Conservation (phyloP, 2,113 vertebrate genomes). For the Aphyosemion australe region DNA sequence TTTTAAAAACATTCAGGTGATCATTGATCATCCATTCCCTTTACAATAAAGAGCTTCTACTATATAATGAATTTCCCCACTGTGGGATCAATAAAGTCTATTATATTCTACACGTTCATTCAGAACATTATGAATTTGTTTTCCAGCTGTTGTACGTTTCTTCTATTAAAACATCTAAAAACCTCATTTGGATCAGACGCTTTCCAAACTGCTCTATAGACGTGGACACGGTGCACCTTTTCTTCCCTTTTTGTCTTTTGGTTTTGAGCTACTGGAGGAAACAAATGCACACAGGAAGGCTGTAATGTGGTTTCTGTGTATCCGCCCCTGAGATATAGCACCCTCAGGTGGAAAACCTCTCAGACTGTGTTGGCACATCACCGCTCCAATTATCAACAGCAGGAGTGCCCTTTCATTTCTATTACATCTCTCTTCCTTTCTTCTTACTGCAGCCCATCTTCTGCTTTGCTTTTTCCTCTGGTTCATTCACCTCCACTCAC, state of each 20-base stretch:
- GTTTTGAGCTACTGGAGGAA: constrained; percentile 30
- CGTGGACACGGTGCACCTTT: not conserved
- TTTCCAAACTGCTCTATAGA: no score
- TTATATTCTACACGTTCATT: no score
- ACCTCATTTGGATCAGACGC: no score
- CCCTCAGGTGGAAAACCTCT: constrained; percentile 66
- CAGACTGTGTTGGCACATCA: constrained; percentile 64
- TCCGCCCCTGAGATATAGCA: constrained; percentile 49
- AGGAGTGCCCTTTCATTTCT: constrained; percentile 67
- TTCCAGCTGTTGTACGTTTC: no score
- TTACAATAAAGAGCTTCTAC: no score
- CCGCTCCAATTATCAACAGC: constrained; percentile 71
- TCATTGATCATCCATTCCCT: no score
- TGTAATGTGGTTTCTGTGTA: constrained; percentile 64
- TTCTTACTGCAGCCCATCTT: constrained; percentile 33
- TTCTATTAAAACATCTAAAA: no score
- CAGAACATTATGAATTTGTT: no score
- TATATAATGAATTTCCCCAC: no score
- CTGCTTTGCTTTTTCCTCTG: constrained; percentile 28
- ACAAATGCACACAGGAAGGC: constrained; percentile 47
- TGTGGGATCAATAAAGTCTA: no score
- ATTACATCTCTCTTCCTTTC: constrained; percentile 51
- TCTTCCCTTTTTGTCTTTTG: constrained; percentile 8
- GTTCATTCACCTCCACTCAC: constrained; percentile 48
- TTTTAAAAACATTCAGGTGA: no score